These are phyloP conservation scores for Cercocebus atys DNA, from an alignment of 2,113 vertebrate species.

Conservation along the genomic window DNA sequence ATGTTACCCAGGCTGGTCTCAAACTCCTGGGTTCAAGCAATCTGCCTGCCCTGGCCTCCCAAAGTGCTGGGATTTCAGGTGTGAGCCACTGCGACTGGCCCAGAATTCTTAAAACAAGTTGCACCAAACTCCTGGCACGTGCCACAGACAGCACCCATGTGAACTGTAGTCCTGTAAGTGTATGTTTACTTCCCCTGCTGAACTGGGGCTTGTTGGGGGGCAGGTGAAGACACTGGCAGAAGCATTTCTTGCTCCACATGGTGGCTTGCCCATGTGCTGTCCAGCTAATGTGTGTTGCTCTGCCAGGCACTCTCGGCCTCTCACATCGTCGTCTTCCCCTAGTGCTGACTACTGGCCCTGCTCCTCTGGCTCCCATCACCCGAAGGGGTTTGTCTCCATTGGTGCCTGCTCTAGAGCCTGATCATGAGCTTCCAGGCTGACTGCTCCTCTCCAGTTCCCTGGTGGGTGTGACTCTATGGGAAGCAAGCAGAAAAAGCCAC, in stretches of 20 bases:
- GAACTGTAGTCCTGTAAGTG: background rate
- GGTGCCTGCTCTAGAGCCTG: background rate
- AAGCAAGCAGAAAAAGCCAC: background rate
- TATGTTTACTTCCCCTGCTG: background rate
- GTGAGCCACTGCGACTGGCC: too few relatives aligned
- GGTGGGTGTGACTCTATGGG: background rate
- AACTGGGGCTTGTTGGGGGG: background rate
- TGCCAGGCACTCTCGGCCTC: fast-evolving
- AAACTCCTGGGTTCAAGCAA: too few relatives aligned
- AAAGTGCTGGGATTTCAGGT: too few relatives aligned
- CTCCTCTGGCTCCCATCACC: background rate
- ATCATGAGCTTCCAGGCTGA: background rate
- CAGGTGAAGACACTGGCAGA: too few relatives aligned
- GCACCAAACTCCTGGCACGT: background rate
- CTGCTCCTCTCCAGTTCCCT: too few relatives aligned
- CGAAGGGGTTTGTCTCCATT: background rate
- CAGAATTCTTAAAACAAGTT: background rate
- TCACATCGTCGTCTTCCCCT: fast-evolving
- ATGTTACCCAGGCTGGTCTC: too few relatives aligned
- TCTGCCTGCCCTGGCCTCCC: too few relatives aligned
- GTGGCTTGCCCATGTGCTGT: background rate
- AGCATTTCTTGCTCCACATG: background rate
- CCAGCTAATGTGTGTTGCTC: too few relatives aligned
- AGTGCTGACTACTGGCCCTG: too few relatives aligned
- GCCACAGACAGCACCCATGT: background rate